Base-by-base conservation (phyloP, 2,888 invertebrate species). In the Drosophila dives region DNA sequence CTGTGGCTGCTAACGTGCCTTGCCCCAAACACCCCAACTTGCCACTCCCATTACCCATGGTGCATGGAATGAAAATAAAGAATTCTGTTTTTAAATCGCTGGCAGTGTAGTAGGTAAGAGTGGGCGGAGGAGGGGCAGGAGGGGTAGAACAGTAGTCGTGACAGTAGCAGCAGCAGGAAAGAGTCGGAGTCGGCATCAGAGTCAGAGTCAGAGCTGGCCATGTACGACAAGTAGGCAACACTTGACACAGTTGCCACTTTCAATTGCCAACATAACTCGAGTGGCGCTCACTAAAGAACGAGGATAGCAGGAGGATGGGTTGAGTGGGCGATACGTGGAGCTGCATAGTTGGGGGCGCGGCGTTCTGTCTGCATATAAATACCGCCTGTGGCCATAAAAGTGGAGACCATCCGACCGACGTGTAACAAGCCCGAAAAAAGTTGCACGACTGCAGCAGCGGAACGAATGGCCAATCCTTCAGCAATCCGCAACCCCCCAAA, bases 381-480 rank as follows among this genome's bases (percentile, higher is more conserved):
- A 91, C 91, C 91, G 91, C 91, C 91, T 91, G 91, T 91, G 91
- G 91, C 91, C 91, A 91, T 91, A 91, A 91, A 91, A 89, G 85
- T 85, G 91, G 90, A 91, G 91, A 90, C 90, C 90, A 91, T 90
- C 84, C 87, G 86, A 90, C 89, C 90, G 87, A 86, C 89, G 91
- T 90, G 86, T 79, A 86, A 80, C 83, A 77, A 75, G 73, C 72
- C 74, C 64, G 26, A 70, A 74, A 81, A 83, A 74, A 83, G 66
- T 74, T 77, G 60, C 65, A 29, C 70, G 60, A 68, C 68, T 72
- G 66, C 77, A 79, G 59, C 65, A 64, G 61, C 56, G 56, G 61
- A 72, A 62, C 71, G 75, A 80, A 76, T 76, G 67, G 65, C 68
- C 80, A 79, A 72, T 70, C 66, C 58, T 40, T 29, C 26, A 56